Percentiles rank a stretch among this genome's conserved stretches.
Evolutionary conservation across 35 echinoderm and acorn worm genomes (phyloP).

Genomic region (Hemicentrotus pulcherrimus): DNA sequence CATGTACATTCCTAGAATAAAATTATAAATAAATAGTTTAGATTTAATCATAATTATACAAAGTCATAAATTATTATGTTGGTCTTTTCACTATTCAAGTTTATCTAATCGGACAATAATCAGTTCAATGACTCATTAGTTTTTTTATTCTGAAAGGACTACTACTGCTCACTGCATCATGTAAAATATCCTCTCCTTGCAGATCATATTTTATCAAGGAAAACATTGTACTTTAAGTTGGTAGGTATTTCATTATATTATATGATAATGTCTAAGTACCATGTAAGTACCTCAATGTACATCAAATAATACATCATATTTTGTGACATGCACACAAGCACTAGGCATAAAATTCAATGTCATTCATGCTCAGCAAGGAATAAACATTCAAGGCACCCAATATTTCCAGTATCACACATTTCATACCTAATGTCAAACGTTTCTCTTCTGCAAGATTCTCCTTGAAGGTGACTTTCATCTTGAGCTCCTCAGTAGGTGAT

Average conservation of each 20-base stretch:
- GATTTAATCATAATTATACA: too few species aligned
- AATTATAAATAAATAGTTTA: background rate
- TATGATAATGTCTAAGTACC: too few species aligned
- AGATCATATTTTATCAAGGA: background rate
- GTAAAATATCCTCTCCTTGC: background rate
- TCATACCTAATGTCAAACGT: conserved; percentile 72
- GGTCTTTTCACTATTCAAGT: background rate
- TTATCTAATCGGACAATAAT: background rate
- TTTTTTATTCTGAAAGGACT: background rate
- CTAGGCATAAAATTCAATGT: too few species aligned
- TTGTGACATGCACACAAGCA: too few species aligned
- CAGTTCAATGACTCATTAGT: background rate
- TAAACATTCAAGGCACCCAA: too few species aligned
- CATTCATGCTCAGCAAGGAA: too few species aligned
- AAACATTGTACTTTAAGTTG: background rate
- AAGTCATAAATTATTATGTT: too few species aligned
- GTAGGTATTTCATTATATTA: too few species aligned
- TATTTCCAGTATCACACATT: too few species aligned
- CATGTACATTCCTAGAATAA: conserved; percentile 4
- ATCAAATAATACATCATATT: too few species aligned
- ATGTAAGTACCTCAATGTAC: too few species aligned
- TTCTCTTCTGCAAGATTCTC: conserved; percentile 74
- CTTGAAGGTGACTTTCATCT: conserved; percentile 68
- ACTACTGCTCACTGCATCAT: background rate
- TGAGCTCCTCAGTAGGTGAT: conserved; percentile 43